phyloP scores from a whole-genome alignment of 2,888 invertebrate species.

The Polietes domitor region DNA sequence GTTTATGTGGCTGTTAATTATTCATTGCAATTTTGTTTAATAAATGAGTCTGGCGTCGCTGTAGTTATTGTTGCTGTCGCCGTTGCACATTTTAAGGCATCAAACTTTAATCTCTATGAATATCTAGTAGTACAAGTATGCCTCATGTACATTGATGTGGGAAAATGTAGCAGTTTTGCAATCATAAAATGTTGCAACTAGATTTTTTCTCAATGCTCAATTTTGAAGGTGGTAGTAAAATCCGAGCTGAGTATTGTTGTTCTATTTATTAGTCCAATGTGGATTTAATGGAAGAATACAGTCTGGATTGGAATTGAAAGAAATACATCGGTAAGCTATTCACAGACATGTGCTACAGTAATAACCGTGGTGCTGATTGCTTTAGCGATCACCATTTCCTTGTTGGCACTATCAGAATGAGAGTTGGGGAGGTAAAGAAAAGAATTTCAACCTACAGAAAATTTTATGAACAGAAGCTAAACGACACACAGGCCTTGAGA shows the following conservation, averaged over 20 bases:
- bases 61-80: slow-evolving; percentile 27
- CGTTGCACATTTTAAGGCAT: slow-evolving; percentile 43
- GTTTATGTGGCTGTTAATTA: slow-evolving; percentile 48
- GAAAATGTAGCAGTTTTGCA: not conserved
- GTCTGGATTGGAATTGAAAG: no score
- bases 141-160: not conserved
- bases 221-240: no score
- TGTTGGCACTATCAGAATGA: not conserved
- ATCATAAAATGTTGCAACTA: no score
- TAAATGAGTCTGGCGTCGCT: slow-evolving; percentile 39
- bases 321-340: no score
- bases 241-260: no score
- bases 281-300: no score
- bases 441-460: not conserved
- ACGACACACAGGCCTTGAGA: not conserved
- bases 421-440: not conserved
- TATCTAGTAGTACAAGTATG: no score
- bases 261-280: no score
- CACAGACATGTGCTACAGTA: no score
- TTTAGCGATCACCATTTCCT: not conserved
- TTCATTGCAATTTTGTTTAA: slow-evolving; percentile 57
- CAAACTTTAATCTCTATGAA: slow-evolving; percentile 29
- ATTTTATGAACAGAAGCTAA: not conserved
- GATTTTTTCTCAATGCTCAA: no score
- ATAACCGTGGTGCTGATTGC: no score